These are phyloP conservation scores for Stegastes partitus DNA, from an alignment of 2,113 vertebrate genomes.

Conservation along the genomic window DNA sequence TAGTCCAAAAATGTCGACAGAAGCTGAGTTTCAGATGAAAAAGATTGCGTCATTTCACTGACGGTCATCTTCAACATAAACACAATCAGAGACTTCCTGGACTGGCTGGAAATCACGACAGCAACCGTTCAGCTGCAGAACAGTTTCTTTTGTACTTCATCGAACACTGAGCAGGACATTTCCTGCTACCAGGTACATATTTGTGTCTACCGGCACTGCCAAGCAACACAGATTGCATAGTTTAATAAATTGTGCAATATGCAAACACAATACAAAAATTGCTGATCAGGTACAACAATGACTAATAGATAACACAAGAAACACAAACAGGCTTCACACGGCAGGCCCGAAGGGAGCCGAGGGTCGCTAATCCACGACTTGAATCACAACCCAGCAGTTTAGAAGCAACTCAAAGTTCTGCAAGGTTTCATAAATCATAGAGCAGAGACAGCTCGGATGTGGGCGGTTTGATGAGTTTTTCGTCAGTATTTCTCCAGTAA, in stretches of 20 bases:
- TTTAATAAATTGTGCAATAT: constrained; percentile 36
- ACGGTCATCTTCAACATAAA: neutral
- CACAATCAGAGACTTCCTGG: neutral
- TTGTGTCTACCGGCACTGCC: neutral
- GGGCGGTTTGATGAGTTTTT: no score
- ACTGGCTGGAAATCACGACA: neutral
- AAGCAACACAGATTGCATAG: constrained; percentile 4
- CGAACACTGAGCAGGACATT: neutral
- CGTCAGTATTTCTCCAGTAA: no score
- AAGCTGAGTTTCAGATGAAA: neutral
- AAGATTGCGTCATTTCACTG: neutral
- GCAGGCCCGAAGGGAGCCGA: no score
- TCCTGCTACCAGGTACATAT: constrained; percentile 10
- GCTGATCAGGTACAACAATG: constrained; percentile 22
- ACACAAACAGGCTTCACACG: constrained; percentile 42
- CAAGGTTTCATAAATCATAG: no score
- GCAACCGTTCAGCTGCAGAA: neutral
- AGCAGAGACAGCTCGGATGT: no score
- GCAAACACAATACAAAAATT: constrained; percentile 32
- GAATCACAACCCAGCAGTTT: constrained; percentile 1
- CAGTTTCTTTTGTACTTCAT: neutral
- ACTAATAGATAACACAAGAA: constrained; percentile 32
- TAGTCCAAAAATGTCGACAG: no score
- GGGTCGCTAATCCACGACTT: constrained; percentile 1
- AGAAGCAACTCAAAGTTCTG: neutral